These are phyloP conservation scores for Clarias gariepinus DNA, from an alignment of 2,113 vertebrate species.

Conservation along the genomic window DNA sequence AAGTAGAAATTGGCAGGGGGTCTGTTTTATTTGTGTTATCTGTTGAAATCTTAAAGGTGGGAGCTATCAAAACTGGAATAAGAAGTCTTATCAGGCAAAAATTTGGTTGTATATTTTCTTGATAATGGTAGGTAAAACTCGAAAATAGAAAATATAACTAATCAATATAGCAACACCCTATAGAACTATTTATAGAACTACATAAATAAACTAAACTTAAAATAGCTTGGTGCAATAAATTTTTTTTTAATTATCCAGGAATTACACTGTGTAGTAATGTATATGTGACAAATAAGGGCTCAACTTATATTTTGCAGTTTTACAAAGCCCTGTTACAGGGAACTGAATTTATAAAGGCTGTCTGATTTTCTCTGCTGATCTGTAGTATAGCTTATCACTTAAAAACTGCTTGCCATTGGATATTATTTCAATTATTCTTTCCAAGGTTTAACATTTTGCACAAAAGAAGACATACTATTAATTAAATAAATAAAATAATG, in stretches of 20 bases:
- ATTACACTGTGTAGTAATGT: too few relatives aligned
- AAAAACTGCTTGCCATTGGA: conserved; percentile 20
- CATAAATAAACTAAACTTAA: neutral
- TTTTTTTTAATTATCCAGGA: conserved; percentile 18
- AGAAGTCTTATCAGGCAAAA: neutral
- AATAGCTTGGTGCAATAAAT: neutral
- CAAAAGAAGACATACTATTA: neutral
- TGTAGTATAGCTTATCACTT: conserved; percentile 22
- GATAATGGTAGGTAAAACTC: neutral
- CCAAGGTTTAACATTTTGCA: conserved; percentile 25
- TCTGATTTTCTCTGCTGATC: conserved; percentile 5
- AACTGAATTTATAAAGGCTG: neutral
- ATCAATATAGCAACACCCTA: neutral
- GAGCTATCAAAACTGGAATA: conserved; percentile 34
- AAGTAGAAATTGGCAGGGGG: neutral
- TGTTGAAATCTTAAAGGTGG: conserved; percentile 55
- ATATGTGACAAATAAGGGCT: too few relatives aligned
- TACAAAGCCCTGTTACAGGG: conserved; percentile 14
- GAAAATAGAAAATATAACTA: neutral
- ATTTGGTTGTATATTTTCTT: neutral
- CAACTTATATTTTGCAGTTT: conserved; percentile 1
- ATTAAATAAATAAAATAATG: neutral
- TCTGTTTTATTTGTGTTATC: conserved; percentile 40
- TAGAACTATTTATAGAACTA: neutral
- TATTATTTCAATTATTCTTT: conserved; percentile 18